Evolutionary conservation across 2,113 vertebrate genomes (phyloP), one percentile per base, ranked within the genome.

Genomic region (Cygnus buccinator): DNA sequence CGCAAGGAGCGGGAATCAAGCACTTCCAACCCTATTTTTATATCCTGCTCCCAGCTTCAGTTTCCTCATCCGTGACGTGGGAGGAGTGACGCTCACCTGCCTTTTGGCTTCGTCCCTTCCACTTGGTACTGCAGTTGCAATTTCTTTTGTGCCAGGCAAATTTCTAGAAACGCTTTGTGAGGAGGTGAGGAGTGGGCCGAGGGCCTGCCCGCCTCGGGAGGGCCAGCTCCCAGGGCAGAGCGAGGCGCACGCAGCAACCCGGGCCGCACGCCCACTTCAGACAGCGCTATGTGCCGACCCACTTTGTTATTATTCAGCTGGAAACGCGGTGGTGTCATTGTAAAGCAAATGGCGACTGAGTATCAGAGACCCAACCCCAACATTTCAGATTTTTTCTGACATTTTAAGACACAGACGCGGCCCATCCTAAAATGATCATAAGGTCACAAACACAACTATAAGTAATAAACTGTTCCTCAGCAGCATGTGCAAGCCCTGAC

Each of bases 21-120:
- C 29, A 48, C 39, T 72, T 59, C 65, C 73, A 57, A 6, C 12
- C 54, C 48, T 14, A 9, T 41, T 43, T 43, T 39, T 20, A 1
- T 37, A 4, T 63, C 84, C 73, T 57, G 43, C n/a, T 86, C 17
- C 46, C 65, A 73, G 55, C 55, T 33, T 71, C 28, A 1, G n/a
- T 74, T 89, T 70, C 55, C 28, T 58, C n/a, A 11, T 43, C 0
- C 0, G 55, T 31, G 48, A 23, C 0, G 0, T 6, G 28, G 58
- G 48, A 88, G 4, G 12, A 14, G 17, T n/a, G 41, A 72, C 61
- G 48, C 21, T 29, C 17, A n/a, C 41, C 28, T 22, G 65, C 41
- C 15, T 75, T 70, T 65, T 33, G 44, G 39, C 35, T 59, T 8
- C 0, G 14, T 59, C 70, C 68, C 52, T 84, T 81, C 41, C 15